Evolutionary conservation across 2,888 invertebrate genomes (phyloP).

Genomic region (Plebejus melissa): DNA sequence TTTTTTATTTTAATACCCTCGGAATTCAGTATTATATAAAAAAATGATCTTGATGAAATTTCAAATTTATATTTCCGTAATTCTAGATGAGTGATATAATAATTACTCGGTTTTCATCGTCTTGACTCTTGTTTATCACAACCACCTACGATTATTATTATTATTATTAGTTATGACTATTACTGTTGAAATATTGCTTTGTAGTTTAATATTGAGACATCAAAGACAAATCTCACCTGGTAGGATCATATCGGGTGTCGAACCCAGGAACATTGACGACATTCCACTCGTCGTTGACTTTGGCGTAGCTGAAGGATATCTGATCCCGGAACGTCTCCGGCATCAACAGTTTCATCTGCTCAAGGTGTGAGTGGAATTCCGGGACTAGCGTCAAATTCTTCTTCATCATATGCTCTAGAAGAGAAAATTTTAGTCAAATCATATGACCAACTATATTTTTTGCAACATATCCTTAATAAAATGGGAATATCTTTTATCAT

Average conservation of each 20-base stretch:
- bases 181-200: not conserved
- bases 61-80: not conserved
- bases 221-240: constrained; percentile 79
- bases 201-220: not conserved
- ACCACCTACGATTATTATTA: not conserved
- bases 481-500: no score
- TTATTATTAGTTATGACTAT: not conserved
- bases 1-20: not conserved
- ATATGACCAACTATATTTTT: not conserved
- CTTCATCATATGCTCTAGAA: constrained; percentile 88
- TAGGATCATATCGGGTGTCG: constrained; percentile 87
- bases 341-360: constrained; percentile 92
- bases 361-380: constrained; percentile 96
- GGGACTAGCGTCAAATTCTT: constrained; percentile 92
- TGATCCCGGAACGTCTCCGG: constrained; percentile 89
- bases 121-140: not conserved
- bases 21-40: not conserved
- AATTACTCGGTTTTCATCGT: not conserved
- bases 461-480: not conserved
- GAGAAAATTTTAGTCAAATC: not conserved
- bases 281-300: constrained; percentile 89
- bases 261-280: constrained; percentile 92
- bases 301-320: constrained; percentile 92
- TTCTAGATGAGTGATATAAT: not conserved
- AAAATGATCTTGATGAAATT: constrained; percentile 7